Evolutionary conservation across 2,888 invertebrate species (phyloP), one percentile per base, ranked within the genome.

Genomic region (Caenorhabditis sp.): DNA sequence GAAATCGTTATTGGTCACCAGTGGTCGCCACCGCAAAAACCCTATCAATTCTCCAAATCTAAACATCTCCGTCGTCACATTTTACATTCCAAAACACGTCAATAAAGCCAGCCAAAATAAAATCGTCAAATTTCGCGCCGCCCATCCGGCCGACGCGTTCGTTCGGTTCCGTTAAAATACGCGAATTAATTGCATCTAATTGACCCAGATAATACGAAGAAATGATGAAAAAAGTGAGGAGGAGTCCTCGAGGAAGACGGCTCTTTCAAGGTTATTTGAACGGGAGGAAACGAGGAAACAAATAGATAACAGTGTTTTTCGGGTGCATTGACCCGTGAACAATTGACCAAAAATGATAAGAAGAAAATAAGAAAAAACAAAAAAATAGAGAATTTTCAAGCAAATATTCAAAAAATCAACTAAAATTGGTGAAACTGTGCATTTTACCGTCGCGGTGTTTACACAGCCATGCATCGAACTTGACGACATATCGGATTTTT

Each of bases 121-220:
- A 13, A 13, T 40, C 40, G 2, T 40, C 40, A 40, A 40, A 40
- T 40, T 40, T 13, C 40, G 2, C 40, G 32, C 32, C 32, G 32
- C 9, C 32, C 32, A 32, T 32, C 32, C 32, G 4, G 5, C 32
- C 9, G 32, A 4, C 32, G 32, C 9, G n/a, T 32, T 32, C 32
- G 32, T 32, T 32, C 9, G n/a, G 32, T 32, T n/a, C 11, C 58
- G 56, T 26, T 44, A 44, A 58, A 62, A 47, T 64, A 58, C 47
- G 8, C 24, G 20, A 67, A 76, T 67, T 76, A 76, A 76, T 67
- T 67, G 76, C 53, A 76, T 76, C 76, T 76, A 76, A 76, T 76
- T 76, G 76, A 76, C 76, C 76, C 44, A 67, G 51, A 76, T 67
- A 67, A 53, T 20, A 18, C 40, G 44, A 26, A 44, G 58, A 58